A percentile compares a stretch with the other conserved stretches of the same genome.
phyloP scores from a whole-genome alignment of 2,888 invertebrate genomes.

The Pollenia amentaria region DNA sequence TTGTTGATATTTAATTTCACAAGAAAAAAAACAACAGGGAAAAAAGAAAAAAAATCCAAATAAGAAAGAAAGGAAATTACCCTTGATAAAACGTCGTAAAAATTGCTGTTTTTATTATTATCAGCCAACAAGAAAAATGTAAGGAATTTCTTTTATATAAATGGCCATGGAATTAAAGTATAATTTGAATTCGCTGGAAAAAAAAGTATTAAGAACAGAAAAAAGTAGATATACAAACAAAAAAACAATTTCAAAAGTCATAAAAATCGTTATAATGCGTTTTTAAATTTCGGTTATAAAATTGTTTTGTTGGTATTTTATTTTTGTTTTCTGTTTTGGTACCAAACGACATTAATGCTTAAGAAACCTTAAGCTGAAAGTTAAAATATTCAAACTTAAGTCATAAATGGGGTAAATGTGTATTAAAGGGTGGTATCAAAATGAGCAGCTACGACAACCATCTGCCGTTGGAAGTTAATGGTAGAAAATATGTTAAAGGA shows the following conservation, averaged over 20 bases:
- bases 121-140: constrained; percentile 17
- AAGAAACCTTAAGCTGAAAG: constrained; percentile 11
- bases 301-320: constrained; percentile 31
- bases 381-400: constrained; percentile 16
- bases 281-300: constrained; percentile 63
- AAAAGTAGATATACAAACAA: not conserved
- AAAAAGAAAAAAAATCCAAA: not conserved
- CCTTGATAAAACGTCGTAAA: constrained; percentile 46
- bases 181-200: not conserved
- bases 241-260: constrained; percentile 54
- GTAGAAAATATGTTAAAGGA: too few species aligned
- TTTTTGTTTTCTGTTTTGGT: not conserved
- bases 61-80: constrained; percentile 17
- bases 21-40: not conserved
- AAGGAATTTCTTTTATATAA: constrained; percentile 18
- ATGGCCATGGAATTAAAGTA: constrained; percentile 31
- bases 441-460: not conserved
- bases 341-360: constrained; percentile 18
- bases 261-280: constrained; percentile 61
- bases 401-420: constrained; percentile 1
- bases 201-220: constrained; percentile 23
- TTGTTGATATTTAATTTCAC: constrained; percentile 23
- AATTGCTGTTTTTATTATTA: constrained; percentile 16
- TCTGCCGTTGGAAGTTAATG: too few species aligned
- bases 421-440: not conserved